Base-by-base conservation (phyloP, 2,113 vertebrate species). In the Oophaga pumilio region DNA sequence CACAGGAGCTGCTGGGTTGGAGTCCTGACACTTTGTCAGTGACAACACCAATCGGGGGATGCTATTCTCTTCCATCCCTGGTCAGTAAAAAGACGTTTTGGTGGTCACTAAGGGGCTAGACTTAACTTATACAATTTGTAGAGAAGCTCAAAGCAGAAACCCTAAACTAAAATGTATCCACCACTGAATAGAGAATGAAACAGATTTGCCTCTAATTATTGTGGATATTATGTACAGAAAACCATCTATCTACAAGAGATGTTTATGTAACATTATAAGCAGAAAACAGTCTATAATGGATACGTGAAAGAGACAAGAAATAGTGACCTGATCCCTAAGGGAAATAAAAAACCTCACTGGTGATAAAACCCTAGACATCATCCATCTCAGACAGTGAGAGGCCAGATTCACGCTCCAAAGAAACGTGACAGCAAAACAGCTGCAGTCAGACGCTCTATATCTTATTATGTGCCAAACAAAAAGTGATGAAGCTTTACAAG, bases 391-490 rank as follows among this genome's bases (percentile, higher is more conserved):
- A n/a, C 28, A 81, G 24, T 33, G 53, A 43, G 59, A 22, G 24
- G 28, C 15, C 56, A 12, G 17, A 52, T 76, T 17, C 28, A 66
- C 28, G 26, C 24, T 22, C 24, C 28, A 22, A 64, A 43, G 22
- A 49, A 69, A 83, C 68, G 81, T 24, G 43, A 53, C 43, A 69
- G 49, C 20, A 83, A 13, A 83, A 56, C 33, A 26, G 81, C 81
- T 18, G 62, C 59, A 68, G 22, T 82, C 80, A 24, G 81, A 7
- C 50, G 13, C 62, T 62, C 59, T 69, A 53, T n/a, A 83, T 15
- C 49, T 66, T 26, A 69, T 64, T 17, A 52, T 68, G 24, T 83
- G 64, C n/a, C 64, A 66, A 64, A 52, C 24, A 50, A 24, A 22
- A n/a, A 83, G 81, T 12, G 43, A 68, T 68, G 81, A 69, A 83